These are phyloP conservation scores for Mungos mungo DNA, from an alignment of 2,113 vertebrate genomes.

Conservation along the genomic window DNA sequence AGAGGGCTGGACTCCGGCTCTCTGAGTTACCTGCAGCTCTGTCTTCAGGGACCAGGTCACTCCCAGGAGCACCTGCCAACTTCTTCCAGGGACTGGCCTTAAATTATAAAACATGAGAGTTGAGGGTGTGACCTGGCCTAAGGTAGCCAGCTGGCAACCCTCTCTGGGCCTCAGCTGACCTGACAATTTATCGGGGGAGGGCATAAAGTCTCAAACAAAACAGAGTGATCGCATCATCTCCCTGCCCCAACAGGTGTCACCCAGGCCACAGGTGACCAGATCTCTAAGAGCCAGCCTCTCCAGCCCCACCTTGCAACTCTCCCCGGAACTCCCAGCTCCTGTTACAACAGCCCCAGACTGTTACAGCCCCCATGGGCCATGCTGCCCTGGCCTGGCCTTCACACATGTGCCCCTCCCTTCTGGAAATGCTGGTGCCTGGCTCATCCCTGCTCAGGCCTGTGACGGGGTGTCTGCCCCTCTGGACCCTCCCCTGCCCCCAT, in stretches of 20 bases:
- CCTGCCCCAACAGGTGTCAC: rapidly evolving
- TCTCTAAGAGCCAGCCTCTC: rapidly evolving
- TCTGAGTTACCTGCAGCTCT: neutral
- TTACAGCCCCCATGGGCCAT: rapidly evolving
- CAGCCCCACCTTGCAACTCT: neutral
- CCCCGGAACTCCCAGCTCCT: neutral
- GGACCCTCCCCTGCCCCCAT: rapidly evolving
- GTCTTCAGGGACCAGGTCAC: neutral
- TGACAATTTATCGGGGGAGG: neutral
- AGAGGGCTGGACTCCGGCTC: neutral
- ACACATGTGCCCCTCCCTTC: neutral
- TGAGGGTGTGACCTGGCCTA: neutral
- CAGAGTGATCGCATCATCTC: neutral
- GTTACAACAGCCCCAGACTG: neutral
- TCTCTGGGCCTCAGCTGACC: neutral
- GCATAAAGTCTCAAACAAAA: neutral
- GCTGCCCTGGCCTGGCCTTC: neutral
- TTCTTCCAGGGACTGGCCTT: neutral
- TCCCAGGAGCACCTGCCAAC: neutral
- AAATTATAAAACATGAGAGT: neutral
- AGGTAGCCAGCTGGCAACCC: neutral
- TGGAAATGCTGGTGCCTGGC: rapidly evolving
- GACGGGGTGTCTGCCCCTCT: neutral
- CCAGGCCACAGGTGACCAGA: neutral
- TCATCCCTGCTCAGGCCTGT: neutral